Evolutionary conservation across 2,888 invertebrate genomes (phyloP).

Genomic region (Scrobipalpa costella): DNA sequence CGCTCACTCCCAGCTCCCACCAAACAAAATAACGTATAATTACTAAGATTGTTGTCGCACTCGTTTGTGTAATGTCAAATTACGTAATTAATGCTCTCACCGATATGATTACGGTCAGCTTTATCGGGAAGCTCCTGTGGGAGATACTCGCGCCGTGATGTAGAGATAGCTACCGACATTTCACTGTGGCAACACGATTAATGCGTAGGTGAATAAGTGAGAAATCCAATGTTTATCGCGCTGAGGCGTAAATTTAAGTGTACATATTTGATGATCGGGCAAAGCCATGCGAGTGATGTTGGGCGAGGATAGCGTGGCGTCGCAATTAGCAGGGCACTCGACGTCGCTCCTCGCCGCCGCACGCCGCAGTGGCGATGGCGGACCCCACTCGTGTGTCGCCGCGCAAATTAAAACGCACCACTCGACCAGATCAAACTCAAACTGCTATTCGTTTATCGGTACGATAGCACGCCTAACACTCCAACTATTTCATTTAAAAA

Average conservation of each 20-base stretch:
- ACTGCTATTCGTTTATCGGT: conserved; percentile 64
- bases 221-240: conserved; percentile 33
- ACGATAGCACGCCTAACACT: conserved; percentile 31
- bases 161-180: conserved; percentile 51
- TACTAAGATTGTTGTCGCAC: conserved; percentile 66
- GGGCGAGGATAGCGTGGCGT: conserved; percentile 45
- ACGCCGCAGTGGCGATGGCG: conserved; percentile 58
- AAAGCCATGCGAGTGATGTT: conserved; percentile 44
- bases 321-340: conserved; percentile 79
- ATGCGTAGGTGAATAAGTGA: conserved; percentile 32
- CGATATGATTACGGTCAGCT: conserved; percentile 74
- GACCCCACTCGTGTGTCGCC: conserved; percentile 76
- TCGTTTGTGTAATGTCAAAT: conserved; percentile 58
- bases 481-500: conserved; percentile 2
- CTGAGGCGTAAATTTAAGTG: conserved; percentile 38
- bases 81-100: conserved; percentile 70
- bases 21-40: conserved; percentile 60
- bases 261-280: conserved; percentile 54
- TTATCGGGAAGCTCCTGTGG: conserved; percentile 69
- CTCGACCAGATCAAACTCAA: conserved; percentile 70
- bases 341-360: conserved; percentile 50
- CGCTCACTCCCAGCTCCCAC: conserved; percentile 49
- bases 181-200: conserved; percentile 28
- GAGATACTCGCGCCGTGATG: conserved; percentile 53
- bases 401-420: conserved; percentile 78